These are phyloP conservation scores for Poecilus cupreus DNA, from an alignment of 2,888 invertebrate species.

Conservation along the genomic window DNA sequence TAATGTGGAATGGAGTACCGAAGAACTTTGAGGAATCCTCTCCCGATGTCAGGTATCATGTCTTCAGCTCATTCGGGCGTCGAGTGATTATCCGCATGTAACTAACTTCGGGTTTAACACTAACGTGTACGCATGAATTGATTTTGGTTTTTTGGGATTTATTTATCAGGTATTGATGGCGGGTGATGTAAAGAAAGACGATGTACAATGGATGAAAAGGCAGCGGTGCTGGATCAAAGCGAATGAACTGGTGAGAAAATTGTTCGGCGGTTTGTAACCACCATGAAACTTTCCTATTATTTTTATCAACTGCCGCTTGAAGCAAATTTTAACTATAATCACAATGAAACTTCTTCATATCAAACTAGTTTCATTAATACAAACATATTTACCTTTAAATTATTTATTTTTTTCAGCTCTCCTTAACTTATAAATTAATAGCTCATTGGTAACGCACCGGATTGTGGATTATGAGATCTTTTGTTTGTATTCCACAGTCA, in stretches of 20 bases:
- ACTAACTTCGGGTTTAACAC: conserved; percentile 15
- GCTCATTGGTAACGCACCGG: no score
- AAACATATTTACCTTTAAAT: no score
- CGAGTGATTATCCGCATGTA: conserved; percentile 2
- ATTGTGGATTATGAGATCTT: no score
- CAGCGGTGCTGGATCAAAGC: conserved; percentile 16
- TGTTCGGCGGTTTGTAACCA: not conserved
- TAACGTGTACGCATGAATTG: conserved; percentile 1
- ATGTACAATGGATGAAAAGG: conserved; percentile 2
- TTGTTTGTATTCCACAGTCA: no score
- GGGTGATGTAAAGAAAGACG: not conserved
- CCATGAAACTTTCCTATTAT: not conserved
- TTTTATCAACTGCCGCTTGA: no score
- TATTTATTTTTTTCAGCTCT: no score
- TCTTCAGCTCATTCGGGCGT: conserved; percentile 5
- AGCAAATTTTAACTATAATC: no score
- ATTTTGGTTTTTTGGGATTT: conserved; percentile 5
- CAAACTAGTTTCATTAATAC: no score
- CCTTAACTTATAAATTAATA: no score
- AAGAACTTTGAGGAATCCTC: conserved; percentile 7
- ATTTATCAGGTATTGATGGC: conserved; percentile 16
- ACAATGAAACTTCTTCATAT: no score
- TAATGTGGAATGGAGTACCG: not conserved
- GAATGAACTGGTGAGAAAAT: conserved; percentile 11
- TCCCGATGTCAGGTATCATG: conserved; percentile 11